A percentile compares a stretch with the other conserved stretches of the same genome.
Evolutionary conservation across 2,113 vertebrate genomes (phyloP).

Genomic region (Ascaphus truei): DNA sequence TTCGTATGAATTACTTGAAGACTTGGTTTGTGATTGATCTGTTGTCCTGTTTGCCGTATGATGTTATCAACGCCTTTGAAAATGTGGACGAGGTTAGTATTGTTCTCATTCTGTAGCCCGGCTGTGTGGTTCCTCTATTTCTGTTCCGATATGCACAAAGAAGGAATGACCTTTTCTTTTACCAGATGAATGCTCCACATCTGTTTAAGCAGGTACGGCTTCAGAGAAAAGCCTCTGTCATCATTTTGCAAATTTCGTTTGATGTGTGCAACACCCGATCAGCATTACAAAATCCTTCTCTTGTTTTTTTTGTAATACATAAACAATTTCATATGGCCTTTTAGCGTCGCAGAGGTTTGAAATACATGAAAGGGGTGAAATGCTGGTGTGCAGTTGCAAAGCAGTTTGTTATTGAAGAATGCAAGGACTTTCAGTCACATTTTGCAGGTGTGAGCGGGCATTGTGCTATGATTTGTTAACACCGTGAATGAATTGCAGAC

Average conservation of each 20-base stretch:
- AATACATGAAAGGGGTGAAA: neutral
- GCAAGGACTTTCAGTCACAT: neutral
- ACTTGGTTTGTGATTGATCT: constrained; percentile 98
- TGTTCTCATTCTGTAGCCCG: constrained; percentile 27
- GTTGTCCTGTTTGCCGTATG: constrained; percentile 91
- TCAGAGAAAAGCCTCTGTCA: neutral
- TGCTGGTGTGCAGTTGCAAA: neutral
- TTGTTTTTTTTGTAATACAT: too few relatives aligned
- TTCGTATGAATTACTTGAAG: constrained; percentile 97
- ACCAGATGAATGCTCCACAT: neutral
- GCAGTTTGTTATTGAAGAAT: neutral
- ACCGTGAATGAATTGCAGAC: too few relatives aligned
- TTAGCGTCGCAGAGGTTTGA: neutral
- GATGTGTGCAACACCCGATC: neutral
- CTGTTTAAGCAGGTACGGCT: too few relatives aligned
- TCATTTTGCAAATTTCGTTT: neutral
- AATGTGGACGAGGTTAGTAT: constrained; percentile 95
- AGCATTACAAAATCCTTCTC: neutral
- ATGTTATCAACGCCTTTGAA: constrained; percentile 97
- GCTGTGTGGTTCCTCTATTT: constrained; percentile 41
- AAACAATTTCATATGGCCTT: too few relatives aligned
- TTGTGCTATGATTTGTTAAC: too few relatives aligned
- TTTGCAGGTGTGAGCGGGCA: neutral
- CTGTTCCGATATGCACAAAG: neutral
- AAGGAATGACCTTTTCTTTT: neutral